Evolutionary conservation across 2,113 vertebrate species (phyloP).

Genomic region (Theristicus caerulescens): DNA sequence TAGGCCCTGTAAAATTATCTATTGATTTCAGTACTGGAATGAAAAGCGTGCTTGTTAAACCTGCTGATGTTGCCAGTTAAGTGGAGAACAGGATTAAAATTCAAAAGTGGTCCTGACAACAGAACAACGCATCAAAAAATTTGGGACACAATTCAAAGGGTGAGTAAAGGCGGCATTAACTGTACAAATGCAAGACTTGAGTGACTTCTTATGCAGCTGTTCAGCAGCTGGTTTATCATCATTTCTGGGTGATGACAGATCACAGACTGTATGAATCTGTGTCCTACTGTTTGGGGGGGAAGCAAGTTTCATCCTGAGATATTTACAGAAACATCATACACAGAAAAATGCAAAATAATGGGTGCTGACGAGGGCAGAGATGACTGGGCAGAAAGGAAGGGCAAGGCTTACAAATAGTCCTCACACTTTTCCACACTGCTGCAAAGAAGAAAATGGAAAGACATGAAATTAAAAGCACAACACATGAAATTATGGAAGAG

Average conservation of each 20-base stretch:
- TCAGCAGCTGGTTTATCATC: not conserved
- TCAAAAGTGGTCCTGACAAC: not conserved
- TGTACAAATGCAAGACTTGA: not conserved
- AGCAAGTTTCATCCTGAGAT: not conserved
- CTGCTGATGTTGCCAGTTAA: constrained; percentile 17
- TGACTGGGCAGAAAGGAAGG: not conserved
- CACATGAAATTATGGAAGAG: not conserved
- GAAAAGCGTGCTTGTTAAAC: constrained; percentile 5
- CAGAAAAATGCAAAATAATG: not conserved
- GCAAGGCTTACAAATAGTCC: not conserved
- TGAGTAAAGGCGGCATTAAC: not conserved
- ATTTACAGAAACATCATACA: not conserved
- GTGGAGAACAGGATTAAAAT: constrained; percentile 16
- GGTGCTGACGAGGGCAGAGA: not conserved
- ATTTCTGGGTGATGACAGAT: not conserved
- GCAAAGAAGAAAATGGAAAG: not conserved
- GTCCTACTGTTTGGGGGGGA: not conserved
- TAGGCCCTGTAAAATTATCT: constrained; percentile 17
- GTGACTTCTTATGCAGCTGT: not conserved
- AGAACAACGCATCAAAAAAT: not conserved
- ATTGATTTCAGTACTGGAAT: not conserved
- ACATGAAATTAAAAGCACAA: not conserved
- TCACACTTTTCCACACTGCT: not conserved
- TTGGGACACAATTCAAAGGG: not conserved
- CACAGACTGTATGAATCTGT: not conserved